Evolutionary conservation across 2,797 vertebrate species (phyloP).

Genomic region (Meriones psammophilus): DNA sequence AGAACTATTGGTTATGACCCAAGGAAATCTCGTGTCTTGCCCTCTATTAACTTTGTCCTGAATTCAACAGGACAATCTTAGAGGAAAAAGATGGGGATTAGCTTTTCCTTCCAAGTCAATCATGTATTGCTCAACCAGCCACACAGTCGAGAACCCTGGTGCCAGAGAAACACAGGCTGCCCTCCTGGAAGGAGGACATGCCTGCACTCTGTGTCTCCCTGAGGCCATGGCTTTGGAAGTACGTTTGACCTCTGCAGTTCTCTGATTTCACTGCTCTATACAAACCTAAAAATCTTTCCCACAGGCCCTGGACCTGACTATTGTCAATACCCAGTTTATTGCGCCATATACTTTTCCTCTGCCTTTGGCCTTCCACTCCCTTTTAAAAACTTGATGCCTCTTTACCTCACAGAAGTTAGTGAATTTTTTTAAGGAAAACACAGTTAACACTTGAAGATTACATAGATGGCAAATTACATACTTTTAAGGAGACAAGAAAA

Average conservation of each 20-base stretch:
- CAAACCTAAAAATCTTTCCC: neutral
- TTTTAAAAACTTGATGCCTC: constrained; percentile 8
- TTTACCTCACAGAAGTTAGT: neutral
- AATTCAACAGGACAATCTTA: neutral
- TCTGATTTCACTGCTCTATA: neutral
- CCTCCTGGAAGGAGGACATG: neutral
- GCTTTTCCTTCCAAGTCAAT: neutral
- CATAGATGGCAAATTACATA: neutral
- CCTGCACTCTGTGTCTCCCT: neutral
- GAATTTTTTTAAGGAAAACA: constrained; percentile 9
- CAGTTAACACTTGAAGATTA: neutral
- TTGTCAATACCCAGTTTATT: constrained; percentile 18
- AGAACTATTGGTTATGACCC: neutral
- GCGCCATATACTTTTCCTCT: neutral
- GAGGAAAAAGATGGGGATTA: neutral
- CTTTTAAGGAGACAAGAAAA: constrained; percentile 18
- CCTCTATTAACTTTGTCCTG: neutral
- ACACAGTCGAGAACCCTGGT: neutral
- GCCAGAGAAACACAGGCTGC: rapidly evolving
- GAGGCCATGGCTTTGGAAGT: neutral
- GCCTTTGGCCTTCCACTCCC: neutral
- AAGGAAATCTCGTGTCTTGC: neutral
- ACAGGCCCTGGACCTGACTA: neutral
- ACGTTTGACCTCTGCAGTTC: neutral
- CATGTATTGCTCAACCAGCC: neutral